Percentiles rank a stretch among this genome's conserved stretches.
Evolutionary conservation across 1,140 invertebrate species (phyloP).

Genomic region (Trachymyrmex cornetzi): DNA sequence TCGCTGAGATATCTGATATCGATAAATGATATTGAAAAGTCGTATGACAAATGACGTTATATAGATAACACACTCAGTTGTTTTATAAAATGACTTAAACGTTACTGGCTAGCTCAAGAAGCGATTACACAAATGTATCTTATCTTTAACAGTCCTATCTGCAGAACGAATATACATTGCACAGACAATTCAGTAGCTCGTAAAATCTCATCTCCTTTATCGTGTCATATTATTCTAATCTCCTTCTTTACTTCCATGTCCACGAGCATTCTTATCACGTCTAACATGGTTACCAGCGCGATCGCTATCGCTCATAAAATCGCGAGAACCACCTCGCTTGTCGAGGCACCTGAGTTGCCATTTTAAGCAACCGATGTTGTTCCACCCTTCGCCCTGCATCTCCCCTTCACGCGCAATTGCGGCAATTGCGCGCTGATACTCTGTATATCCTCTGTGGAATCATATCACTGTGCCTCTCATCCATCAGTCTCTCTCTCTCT

Average conservation of each 20-base stretch:
- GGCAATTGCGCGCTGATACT: constrained; percentile 28
- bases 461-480: constrained; percentile 22
- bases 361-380: constrained; percentile 59
- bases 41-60: background rate
- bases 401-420: constrained; percentile 1
- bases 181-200: background rate
- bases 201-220: background rate
- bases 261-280: constrained; percentile 28
- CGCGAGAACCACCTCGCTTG: constrained; percentile 13
- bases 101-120: background rate
- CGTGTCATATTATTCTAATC: background rate
- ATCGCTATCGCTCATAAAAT: constrained; percentile 52
- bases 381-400: constrained; percentile 32
- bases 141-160: background rate
- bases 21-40: background rate
- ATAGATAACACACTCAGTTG: background rate
- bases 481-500: background rate
- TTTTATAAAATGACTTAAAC: background rate
- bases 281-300: constrained; percentile 46
- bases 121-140: background rate
- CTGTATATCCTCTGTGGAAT: constrained; percentile 28
- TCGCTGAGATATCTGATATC: background rate
- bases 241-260: background rate
- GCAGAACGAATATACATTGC: background rate
- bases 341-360: constrained; percentile 65